Conservation (phyloP, 1,140 invertebrate species). For the Pissodes strobi region DNA sequence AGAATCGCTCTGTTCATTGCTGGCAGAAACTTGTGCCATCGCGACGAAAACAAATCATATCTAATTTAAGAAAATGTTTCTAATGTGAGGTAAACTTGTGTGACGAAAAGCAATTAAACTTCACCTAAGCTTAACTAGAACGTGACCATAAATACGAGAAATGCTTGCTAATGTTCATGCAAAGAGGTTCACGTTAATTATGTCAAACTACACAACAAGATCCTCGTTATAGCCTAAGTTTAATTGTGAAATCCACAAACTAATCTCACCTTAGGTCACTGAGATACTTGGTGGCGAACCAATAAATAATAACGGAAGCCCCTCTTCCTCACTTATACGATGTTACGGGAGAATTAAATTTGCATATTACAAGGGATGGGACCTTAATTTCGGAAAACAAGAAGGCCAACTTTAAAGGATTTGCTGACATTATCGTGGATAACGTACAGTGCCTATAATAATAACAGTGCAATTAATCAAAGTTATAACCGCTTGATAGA, state of each 20-base stretch:
- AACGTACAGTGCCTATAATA: too few species aligned
- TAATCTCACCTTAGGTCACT: slow-evolving; percentile 22
- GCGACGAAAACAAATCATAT: too few species aligned
- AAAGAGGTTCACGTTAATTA: slow-evolving; percentile 21
- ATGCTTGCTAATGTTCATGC: slow-evolving; percentile 8
- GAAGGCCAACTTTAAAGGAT: too few species aligned
- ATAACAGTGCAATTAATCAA: too few species aligned
- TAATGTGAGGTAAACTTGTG: background rate
- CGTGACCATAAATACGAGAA: slow-evolving; percentile 7
- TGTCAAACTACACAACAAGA: slow-evolving; percentile 12
- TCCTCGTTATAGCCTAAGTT: slow-evolving; percentile 17
- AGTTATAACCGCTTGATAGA: too few species aligned
- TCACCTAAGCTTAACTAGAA: background rate
- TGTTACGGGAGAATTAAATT: slow-evolving; percentile 13
- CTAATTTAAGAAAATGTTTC: too few species aligned
- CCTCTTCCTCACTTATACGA: background rate
- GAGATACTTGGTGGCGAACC: slow-evolving; percentile 5
- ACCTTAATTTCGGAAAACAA: too few species aligned
- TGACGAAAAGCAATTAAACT: slow-evolving; percentile 1
- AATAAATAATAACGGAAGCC: slow-evolving; percentile 20
- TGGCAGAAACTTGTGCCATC: too few species aligned
- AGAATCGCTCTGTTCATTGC: too few species aligned
- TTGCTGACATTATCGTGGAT: too few species aligned
- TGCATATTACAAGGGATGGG: background rate
- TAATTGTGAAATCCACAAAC: slow-evolving; percentile 24